Evolutionary conservation across 2,113 vertebrate genomes (phyloP).

Genomic region (Calcarius ornatus): DNA sequence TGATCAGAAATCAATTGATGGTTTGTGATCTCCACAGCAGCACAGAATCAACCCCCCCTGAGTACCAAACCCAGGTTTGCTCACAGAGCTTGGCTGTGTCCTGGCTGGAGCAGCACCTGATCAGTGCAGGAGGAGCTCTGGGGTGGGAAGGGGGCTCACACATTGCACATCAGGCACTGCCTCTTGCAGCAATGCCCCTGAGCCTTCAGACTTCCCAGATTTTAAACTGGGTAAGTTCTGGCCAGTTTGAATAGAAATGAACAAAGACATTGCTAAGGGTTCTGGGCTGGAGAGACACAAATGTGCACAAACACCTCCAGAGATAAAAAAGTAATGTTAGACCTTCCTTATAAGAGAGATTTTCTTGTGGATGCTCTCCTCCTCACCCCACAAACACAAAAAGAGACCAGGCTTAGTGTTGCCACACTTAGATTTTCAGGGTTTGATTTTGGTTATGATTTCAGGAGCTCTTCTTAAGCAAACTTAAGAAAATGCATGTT

Average conservation of each 20-base stretch:
- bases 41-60: neutral
- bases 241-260: neutral
- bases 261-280: neutral
- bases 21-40: neutral
- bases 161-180: neutral
- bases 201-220: neutral
- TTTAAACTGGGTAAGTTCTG: neutral
- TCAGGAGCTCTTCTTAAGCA: neutral
- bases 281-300: neutral
- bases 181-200: neutral
- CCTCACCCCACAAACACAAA: neutral
- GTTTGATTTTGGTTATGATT: neutral
- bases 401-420: neutral
- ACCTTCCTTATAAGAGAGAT: neutral
- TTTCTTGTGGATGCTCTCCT: neutral
- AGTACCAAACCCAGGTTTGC: neutral
- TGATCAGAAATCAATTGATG: neutral
- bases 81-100: neutral
- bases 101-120: neutral
- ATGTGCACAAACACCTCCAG: neutral
- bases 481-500: neutral
- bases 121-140: neutral
- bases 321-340: neutral
- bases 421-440: neutral
- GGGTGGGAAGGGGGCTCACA: neutral